A percentile compares a stretch with the other conserved stretches of the same genome.
phyloP scores from a whole-genome alignment of 2,113 vertebrate species.

The Alligator sinensis region DNA sequence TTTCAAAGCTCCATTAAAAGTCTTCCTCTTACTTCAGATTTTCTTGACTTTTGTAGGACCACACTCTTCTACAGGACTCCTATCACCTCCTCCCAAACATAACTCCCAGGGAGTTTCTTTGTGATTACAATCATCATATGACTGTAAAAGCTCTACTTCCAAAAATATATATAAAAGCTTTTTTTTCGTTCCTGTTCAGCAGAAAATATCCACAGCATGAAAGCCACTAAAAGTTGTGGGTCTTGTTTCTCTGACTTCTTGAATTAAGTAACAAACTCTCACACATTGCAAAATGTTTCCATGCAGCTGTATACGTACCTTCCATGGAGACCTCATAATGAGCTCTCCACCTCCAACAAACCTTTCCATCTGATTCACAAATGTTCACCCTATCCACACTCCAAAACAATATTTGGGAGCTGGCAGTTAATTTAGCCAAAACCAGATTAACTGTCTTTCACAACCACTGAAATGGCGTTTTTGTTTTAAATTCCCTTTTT shows the following conservation, averaged over 20 bases:
- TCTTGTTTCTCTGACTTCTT: slow-evolving; percentile 43
- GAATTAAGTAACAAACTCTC: slow-evolving; percentile 25
- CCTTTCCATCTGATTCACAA: slow-evolving; percentile 6
- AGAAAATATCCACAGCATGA: slow-evolving; percentile 72
- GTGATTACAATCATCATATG: slow-evolving; percentile 65
- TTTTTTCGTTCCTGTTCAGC: slow-evolving; percentile 62
- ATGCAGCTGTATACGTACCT: not conserved
- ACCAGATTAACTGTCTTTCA: not conserved
- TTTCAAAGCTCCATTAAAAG: slow-evolving; percentile 31
- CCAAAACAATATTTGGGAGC: not conserved
- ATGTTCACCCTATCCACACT: not conserved
- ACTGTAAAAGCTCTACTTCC: slow-evolving; percentile 55
- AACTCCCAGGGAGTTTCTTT: slow-evolving; percentile 41
- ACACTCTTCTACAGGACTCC: slow-evolving; percentile 22
- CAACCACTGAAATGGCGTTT: not conserved
- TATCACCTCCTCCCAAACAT: slow-evolving; percentile 53
- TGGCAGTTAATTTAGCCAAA: not conserved
- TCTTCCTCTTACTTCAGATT: slow-evolving; percentile 28
- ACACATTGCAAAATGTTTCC: slow-evolving; percentile 21
- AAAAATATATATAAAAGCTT: slow-evolving; percentile 66
- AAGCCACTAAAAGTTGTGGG: slow-evolving; percentile 50
- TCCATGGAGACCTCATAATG: not conserved
- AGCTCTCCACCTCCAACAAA: not conserved
- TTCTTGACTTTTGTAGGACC: slow-evolving; percentile 51
- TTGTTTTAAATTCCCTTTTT: not conserved